phyloP scores from a whole-genome alignment of 2,113 vertebrate species.

The Dipodomys merriami region DNA sequence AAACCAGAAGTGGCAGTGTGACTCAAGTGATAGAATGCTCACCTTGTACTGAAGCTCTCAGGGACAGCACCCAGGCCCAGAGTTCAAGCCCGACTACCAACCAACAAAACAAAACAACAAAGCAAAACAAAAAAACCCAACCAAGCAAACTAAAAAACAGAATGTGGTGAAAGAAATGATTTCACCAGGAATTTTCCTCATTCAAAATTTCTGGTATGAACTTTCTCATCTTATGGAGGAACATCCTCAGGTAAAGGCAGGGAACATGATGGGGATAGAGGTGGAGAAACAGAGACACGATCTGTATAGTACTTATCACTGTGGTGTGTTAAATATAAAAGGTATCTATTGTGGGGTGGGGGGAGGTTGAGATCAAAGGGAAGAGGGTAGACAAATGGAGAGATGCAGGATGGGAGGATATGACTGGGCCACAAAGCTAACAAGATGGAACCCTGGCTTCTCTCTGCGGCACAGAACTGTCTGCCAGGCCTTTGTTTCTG shows the following conservation, averaged over 20 bases:
- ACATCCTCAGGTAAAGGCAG: background rate
- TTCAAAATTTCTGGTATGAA: background rate
- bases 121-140: too few relatives aligned
- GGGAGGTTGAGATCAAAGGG: too few relatives aligned
- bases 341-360: too few relatives aligned
- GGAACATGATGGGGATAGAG: background rate
- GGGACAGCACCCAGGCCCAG: too few relatives aligned
- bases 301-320: background rate
- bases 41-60: background rate
- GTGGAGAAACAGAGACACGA: background rate
- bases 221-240: background rate
- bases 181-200: background rate
- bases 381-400: too few relatives aligned
- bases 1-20: too few relatives aligned
- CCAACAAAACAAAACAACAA: too few relatives aligned
- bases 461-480: background rate
- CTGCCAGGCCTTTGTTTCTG: conserved; percentile 49
- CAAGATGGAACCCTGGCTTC: background rate
- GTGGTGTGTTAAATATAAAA: background rate
- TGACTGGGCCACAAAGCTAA: background rate
- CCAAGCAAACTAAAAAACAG: background rate
- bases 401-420: too few relatives aligned
- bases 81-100: too few relatives aligned
- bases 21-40: too few relatives aligned
- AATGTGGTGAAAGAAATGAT: background rate